Base-by-base conservation (phyloP, 2,797 vertebrate species). In the Atherinosoma microstoma region DNA sequence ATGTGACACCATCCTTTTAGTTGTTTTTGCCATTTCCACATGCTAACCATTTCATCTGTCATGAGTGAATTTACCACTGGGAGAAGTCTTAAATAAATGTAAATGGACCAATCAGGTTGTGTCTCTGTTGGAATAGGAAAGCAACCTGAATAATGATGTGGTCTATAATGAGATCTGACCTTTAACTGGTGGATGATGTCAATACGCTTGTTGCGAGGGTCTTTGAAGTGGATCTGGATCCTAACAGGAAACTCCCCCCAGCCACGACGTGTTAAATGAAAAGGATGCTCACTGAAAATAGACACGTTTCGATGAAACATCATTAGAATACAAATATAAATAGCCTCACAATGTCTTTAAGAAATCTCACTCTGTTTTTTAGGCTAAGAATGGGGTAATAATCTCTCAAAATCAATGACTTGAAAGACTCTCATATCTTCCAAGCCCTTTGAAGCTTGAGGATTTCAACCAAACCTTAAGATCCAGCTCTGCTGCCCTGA, bases 171-270 rank as follows among this genome's bases (percentile, higher is more conserved):
- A 61, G 62, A 56, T 65, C 91, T 82, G 95, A 99, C 98, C 97
- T 99, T 99, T 79, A 99, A 89, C 83, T 98, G 96, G 91, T 99
- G 98, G 90, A 99, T 99, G 93, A 99, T 99, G 91, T 99, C 98
- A 18, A 99, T 97, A 84, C 98, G 96, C 92, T 99, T 99, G 95
- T 99, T 99, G 87, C 97, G 96, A 84, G 94, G 95, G 86, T 99
- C 98, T 94, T 98, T 99, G 93, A 99, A 99, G 89, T 99, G 98
- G 89, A 99, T 98, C 94, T 99, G 98, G 82, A 99, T 96, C 87
- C 98, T 96, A 78, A 99, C 98, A 38, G 98, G 98, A 92, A 99
- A 99, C 85, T 99, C 98, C 70, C 98, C 98, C 98, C 98, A 99
- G 56, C 98, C 98, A 32, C 98, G 96, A 66, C 98, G 96, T 9